Evolutionary conservation across 2,113 vertebrate species (phyloP).

Genomic region (Myrmecobius fasciatus): DNA sequence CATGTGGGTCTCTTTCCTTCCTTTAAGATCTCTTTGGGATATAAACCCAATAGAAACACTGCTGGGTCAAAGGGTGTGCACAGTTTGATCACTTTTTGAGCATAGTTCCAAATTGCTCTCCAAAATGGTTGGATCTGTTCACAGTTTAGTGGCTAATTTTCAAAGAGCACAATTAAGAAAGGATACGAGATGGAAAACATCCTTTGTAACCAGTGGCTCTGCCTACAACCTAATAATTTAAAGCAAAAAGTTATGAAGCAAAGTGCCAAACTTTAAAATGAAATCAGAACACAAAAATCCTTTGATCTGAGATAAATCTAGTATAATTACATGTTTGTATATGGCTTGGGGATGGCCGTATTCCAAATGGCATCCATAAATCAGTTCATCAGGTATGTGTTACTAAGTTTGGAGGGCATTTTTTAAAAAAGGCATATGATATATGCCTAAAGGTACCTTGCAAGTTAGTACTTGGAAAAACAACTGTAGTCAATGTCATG

Average conservation of each 20-base stretch:
- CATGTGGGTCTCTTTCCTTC: too few species aligned
- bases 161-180: constrained; percentile 7
- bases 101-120: too few species aligned
- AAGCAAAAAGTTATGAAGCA: constrained; percentile 33
- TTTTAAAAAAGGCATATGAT: constrained; percentile 37
- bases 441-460: constrained; percentile 33
- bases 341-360: constrained; percentile 17
- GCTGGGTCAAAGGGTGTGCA: too few species aligned
- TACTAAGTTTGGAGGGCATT: constrained; percentile 24
- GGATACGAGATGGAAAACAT: background rate
- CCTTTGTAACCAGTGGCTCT: constrained; percentile 13
- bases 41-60: too few species aligned
- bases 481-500: background rate
- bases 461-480: constrained; percentile 58
- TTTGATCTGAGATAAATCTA: constrained; percentile 43
- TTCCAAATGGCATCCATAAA: constrained; percentile 39
- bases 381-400: constrained; percentile 45
- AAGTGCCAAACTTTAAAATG: constrained; percentile 40
- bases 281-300: constrained; percentile 41
- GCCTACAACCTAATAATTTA: constrained; percentile 39
- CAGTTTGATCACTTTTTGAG: too few species aligned
- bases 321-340: constrained; percentile 53
- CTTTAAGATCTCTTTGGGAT: too few species aligned
- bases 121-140: too few species aligned
- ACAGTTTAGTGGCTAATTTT: constrained; percentile 5